These are phyloP conservation scores for Siniperca chuatsi DNA, from an alignment of 2,113 vertebrate genomes.

Conservation along the genomic window DNA sequence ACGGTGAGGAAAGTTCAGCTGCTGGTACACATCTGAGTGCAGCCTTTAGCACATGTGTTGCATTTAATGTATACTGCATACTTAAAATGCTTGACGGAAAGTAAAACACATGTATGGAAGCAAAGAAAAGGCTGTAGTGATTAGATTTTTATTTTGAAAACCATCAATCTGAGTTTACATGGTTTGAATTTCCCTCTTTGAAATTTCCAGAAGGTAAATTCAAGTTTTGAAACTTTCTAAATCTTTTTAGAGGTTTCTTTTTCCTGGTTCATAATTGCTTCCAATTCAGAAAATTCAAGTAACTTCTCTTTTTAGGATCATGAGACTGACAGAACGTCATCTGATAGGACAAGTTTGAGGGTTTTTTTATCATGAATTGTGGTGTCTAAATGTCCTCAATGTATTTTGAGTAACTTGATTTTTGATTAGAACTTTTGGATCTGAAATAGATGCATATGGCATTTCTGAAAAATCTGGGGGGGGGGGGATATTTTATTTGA, in stretches of 20 bases:
- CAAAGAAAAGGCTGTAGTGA: background rate
- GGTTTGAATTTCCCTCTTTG: background rate
- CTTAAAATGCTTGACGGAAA: background rate
- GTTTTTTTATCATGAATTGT: background rate
- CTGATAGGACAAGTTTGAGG: background rate
- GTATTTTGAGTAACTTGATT: too few relatives aligned
- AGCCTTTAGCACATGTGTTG: conserved; percentile 18
- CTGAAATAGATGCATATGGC: background rate
- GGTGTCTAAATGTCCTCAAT: background rate
- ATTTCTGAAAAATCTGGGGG: background rate
- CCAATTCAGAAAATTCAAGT: background rate
- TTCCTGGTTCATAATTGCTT: background rate
- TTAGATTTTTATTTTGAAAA: background rate
- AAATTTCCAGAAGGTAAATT: background rate
- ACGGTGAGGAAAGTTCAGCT: conserved; percentile 14
- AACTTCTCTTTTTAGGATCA: background rate
- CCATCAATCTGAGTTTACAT: background rate
- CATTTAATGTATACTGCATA: background rate
- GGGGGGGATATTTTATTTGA: too few relatives aligned
- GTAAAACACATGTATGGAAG: conserved; percentile 3
- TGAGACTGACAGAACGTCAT: background rate
- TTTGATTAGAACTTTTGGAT: background rate
- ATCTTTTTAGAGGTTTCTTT: background rate
- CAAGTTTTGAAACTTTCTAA: background rate
- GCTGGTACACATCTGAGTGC: conserved; percentile 22